Conservation (phyloP, 2,888 invertebrate genomes). For the Omphaloscelis lunosa region DNA sequence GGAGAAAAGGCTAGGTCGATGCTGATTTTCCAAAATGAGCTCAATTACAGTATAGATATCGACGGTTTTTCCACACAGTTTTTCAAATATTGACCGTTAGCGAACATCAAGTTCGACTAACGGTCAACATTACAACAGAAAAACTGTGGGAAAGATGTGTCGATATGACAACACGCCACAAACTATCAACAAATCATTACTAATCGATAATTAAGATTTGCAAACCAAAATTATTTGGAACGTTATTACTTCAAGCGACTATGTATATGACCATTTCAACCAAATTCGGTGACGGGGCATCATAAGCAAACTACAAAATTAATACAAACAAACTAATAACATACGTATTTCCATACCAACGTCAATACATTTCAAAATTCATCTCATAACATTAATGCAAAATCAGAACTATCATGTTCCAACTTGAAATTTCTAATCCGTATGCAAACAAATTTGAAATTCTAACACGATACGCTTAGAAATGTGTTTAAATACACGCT, state of each 20-base stretch:
- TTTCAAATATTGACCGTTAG: neutral
- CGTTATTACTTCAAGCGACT: slow-evolving; percentile 17
- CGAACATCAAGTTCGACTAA: neutral
- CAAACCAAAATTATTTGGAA: slow-evolving; percentile 11
- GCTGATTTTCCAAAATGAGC: neutral
- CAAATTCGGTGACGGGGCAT: slow-evolving; percentile 16
- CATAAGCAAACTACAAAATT: slow-evolving; percentile 44
- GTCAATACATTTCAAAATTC: slow-evolving; percentile 23
- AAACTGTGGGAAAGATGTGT: slow-evolving; percentile 21
- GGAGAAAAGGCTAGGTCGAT: neutral
- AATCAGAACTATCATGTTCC: slow-evolving; percentile 38
- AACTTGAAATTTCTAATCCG: slow-evolving; percentile 58
- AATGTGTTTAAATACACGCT: slow-evolving; percentile 72
- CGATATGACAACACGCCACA: neutral
- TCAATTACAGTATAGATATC: neutral
- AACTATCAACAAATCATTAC: slow-evolving; percentile 30
- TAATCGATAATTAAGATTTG: slow-evolving; percentile 31
- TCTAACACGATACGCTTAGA: slow-evolving; percentile 67
- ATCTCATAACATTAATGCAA: slow-evolving; percentile 51
- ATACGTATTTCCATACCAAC: slow-evolving; percentile 19
- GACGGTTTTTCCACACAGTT: neutral
- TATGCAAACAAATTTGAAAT: slow-evolving; percentile 67
- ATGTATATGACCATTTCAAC: slow-evolving; percentile 13
- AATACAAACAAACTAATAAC: slow-evolving; percentile 18
- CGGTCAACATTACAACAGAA: neutral